phyloP scores from a whole-genome alignment of 2,797 vertebrate genomes.

The Babyrousa celebensis region DNA sequence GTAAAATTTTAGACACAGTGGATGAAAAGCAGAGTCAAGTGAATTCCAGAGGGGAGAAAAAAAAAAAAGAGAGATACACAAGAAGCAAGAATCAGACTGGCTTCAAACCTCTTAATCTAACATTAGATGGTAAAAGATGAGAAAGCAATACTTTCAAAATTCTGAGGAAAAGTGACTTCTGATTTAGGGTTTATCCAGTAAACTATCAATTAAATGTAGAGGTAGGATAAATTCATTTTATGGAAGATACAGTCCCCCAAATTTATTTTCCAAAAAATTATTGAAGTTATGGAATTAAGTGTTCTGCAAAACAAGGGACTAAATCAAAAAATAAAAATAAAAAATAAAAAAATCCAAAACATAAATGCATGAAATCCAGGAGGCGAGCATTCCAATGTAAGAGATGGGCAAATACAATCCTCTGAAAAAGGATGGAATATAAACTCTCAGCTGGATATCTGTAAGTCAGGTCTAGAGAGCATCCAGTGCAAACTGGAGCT shows the following conservation, averaged over 20 bases:
- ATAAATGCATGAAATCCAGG: neutral
- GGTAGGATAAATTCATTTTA: neutral
- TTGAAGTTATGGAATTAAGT: neutral
- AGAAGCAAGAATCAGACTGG: neutral
- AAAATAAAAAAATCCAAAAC: too few relatives aligned
- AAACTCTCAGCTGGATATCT: neutral
- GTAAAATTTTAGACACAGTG: neutral
- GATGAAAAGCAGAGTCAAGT: neutral
- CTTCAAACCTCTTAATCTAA: neutral
- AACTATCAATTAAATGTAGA: conserved; percentile 30
- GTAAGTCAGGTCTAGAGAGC: neutral
- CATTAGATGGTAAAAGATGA: neutral
- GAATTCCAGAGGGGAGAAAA: neutral
- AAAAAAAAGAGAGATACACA: neutral
- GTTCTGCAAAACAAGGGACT: neutral
- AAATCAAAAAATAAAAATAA: neutral
- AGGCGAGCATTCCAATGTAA: neutral
- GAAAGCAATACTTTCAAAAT: neutral
- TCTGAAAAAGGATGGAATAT: neutral
- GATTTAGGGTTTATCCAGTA: neutral
- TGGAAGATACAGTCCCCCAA: neutral
- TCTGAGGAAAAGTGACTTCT: conserved; percentile 33
- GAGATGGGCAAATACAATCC: neutral
- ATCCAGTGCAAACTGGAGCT: neutral
- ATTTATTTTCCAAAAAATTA: neutral